Evolutionary conservation across 2,888 invertebrate species (phyloP).

Genomic region (Acleris sparsana): DNA sequence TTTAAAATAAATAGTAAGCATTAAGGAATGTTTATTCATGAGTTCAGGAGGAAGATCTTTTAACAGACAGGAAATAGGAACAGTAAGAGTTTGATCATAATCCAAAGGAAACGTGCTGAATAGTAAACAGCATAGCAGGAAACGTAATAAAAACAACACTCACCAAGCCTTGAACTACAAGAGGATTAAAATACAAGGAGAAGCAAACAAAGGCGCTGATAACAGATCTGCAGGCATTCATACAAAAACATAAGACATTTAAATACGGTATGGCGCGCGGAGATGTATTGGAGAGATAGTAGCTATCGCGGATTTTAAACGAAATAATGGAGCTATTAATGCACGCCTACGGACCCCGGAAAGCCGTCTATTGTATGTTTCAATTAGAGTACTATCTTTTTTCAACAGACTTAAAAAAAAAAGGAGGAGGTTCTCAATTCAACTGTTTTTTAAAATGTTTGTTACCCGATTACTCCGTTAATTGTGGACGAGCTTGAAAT

Average conservation of each 20-base stretch:
- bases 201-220: constrained; percentile 50
- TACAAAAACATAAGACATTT: constrained; percentile 67
- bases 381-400: too few relatives aligned
- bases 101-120: constrained; percentile 23
- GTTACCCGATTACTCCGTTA: too few relatives aligned
- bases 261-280: constrained; percentile 59
- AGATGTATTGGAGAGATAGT: constrained; percentile 69
- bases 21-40: too few relatives aligned
- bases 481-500: too few relatives aligned
- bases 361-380: constrained; percentile 39
- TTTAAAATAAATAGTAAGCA: too few relatives aligned
- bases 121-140: constrained; percentile 31
- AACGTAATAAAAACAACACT: constrained; percentile 28
- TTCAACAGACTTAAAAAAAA: too few relatives aligned
- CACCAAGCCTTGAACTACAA: constrained; percentile 44
- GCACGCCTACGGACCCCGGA: constrained; percentile 57
- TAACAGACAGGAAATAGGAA: constrained; percentile 18
- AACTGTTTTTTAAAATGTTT: too few relatives aligned
- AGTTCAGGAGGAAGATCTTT: neutral
- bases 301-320: constrained; percentile 58
- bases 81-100: constrained; percentile 18
- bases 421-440: too few relatives aligned
- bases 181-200: constrained; percentile 42
- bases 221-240: constrained; percentile 64
- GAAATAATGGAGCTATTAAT: constrained; percentile 69